Evolutionary conservation across 2,888 invertebrate genomes (phyloP), one percentile per base, ranked within the genome.

Genomic region (Carpatolechia fugitivella): DNA sequence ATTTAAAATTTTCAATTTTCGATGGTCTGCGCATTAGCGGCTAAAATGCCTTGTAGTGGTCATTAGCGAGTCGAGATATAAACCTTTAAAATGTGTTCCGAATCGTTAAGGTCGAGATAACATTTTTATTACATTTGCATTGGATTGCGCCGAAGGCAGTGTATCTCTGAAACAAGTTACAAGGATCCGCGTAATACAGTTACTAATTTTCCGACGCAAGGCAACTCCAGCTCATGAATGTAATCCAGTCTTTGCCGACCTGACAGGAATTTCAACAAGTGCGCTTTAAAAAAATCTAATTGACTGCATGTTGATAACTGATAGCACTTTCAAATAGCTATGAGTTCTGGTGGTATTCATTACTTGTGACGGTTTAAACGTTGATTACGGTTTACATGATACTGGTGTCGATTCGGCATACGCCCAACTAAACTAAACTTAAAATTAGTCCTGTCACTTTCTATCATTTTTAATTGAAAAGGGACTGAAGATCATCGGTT

Each of bases 1-100:
- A 55, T 66, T 60, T 48, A 20, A 63, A 64, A 67, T 68, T 66
- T 65, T 64, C 61, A 62, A 68, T 66, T 68, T 69, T 69, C 72
- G 70, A 75, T 72, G 73, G 69, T 61, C 68, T 55, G 55, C 31
- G 52, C 50, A 58, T 55, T 64, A 55, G 41, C 50, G 54, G 47
- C 60, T 60, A 53, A 63, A 59, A 59, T 31, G 11, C 3, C n/a
- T 53, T 47, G 36, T 47, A 36, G 33, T n/a, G 20, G 35, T 38
- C 53, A 47, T 53, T 54, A 54, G 13, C 4, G 38, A 38, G 29
- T 14, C n/a, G 20, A 46, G 47, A 47, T 47, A 31, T 14, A n/a
- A n/a, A 30, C 46, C 46, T 29, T 46, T 46, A 16, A 47, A 31
- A 31, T 47, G 30, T 16, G 47, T 31, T 47, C 31, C 31, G 30